phyloP scores from a whole-genome alignment of 2,797 vertebrate genomes.

The Neostethus bicornis region DNA sequence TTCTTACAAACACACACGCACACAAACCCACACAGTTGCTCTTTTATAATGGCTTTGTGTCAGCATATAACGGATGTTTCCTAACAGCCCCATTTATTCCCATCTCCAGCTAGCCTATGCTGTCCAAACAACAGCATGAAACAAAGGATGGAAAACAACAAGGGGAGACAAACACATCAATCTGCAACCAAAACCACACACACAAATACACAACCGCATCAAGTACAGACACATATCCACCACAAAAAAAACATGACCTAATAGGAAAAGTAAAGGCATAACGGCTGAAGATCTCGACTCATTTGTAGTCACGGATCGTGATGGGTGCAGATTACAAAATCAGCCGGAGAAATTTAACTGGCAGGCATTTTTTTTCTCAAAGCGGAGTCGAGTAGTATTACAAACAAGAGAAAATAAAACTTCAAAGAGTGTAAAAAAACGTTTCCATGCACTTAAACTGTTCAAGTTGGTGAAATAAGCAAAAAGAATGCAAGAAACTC shows the following conservation, averaged over 20 bases:
- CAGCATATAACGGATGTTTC: constrained; percentile 74
- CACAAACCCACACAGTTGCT: constrained; percentile 56
- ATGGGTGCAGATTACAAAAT: constrained; percentile 3
- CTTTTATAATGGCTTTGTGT: constrained; percentile 77
- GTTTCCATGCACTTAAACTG: constrained; percentile 8
- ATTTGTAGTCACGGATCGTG: constrained; percentile 33
- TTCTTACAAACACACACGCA: constrained; percentile 12
- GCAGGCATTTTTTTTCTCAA: constrained; percentile 9
- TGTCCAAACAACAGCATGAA: constrained; percentile 70
- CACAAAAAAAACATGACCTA: constrained; percentile 29
- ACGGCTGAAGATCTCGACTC: constrained; percentile 44
- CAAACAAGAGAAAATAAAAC: neutral
- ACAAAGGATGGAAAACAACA: constrained; percentile 78
- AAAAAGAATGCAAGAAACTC: constrained; percentile 19
- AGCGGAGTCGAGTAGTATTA: constrained; percentile 3
- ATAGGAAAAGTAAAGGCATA: constrained; percentile 27
- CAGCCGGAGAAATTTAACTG: neutral
- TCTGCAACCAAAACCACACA: constrained; percentile 59
- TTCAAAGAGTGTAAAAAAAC: neutral
- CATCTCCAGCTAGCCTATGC: constrained; percentile 74
- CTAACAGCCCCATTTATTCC: constrained; percentile 78
- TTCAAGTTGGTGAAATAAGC: constrained; percentile 8
- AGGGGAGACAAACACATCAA: constrained; percentile 77
- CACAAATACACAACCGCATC: constrained; percentile 33
- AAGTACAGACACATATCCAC: constrained; percentile 36